Conservation (phyloP, 2,113 vertebrate species). For the Nestor notabilis region DNA sequence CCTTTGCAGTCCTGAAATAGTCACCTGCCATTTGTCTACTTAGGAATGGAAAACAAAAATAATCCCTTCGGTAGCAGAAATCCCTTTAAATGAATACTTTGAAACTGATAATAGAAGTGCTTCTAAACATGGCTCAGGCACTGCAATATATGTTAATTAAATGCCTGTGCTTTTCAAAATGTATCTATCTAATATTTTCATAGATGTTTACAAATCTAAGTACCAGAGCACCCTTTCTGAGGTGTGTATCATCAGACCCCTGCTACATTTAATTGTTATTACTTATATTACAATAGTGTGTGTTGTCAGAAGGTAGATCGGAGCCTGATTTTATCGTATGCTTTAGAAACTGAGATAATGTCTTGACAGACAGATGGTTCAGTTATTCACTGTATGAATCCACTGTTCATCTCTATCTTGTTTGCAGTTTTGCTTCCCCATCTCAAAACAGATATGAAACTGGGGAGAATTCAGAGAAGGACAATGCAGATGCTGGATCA, state of each 20-base stretch:
- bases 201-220: not conserved
- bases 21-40: not conserved
- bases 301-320: not conserved
- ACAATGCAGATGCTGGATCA: not conserved
- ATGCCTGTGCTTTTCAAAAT: not conserved
- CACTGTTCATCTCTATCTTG: not conserved
- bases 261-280: not conserved
- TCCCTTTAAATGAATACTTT: not conserved
- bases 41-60: not conserved
- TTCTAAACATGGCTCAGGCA: not conserved
- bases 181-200: not conserved
- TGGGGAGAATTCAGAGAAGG: not conserved
- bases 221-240: not conserved
- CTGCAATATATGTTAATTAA: not conserved
- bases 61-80: not conserved
- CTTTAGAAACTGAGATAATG: not conserved
- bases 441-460: not conserved
- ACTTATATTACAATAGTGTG: fast-evolving
- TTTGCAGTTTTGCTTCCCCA: not conserved
- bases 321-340: not conserved
- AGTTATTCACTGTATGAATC: not conserved
- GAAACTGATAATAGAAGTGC: not conserved
- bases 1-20: not conserved
- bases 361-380: not conserved
- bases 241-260: not conserved